These are phyloP conservation scores for Augochlorella aurata DNA, from an alignment of 2,888 invertebrate genomes.

Conservation along the genomic window DNA sequence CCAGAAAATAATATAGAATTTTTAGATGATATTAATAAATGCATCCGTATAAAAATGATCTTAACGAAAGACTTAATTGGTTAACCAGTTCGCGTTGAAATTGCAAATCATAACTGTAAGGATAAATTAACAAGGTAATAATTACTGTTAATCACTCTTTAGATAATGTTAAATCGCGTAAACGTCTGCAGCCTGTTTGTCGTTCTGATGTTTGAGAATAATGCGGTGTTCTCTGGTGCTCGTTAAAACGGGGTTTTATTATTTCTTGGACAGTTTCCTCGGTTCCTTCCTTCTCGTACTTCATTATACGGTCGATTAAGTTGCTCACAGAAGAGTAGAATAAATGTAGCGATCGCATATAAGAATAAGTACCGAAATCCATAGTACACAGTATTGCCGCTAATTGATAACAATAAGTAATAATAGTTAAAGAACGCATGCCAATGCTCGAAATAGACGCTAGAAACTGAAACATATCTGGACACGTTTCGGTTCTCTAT, in stretches of 20 bases:
- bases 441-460: constrained; percentile 42
- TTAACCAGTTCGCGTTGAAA: background rate
- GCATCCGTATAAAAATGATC: background rate
- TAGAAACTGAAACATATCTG: constrained; percentile 50
- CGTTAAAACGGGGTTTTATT: constrained; percentile 13
- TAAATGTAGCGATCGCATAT: constrained; percentile 9
- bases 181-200: constrained; percentile 2
- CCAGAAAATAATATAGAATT: background rate
- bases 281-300: background rate
- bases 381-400: constrained; percentile 8
- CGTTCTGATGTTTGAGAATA: constrained; percentile 24
- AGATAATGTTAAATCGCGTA: background rate
- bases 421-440: constrained; percentile 37
- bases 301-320: constrained; percentile 20
- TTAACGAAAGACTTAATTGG: background rate
- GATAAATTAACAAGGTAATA: background rate
- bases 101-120: background rate
- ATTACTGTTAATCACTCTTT: background rate
- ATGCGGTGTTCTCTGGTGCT: constrained; percentile 6
- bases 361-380: constrained; percentile 45
- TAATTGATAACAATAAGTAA: constrained; percentile 23
- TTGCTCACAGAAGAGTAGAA: constrained; percentile 16
- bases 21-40: background rate
- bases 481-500: constrained; percentile 51
- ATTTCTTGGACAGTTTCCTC: constrained; percentile 16